Base-by-base conservation (phyloP, 1,140 invertebrate genomes). In the Littorina saxatilis region DNA sequence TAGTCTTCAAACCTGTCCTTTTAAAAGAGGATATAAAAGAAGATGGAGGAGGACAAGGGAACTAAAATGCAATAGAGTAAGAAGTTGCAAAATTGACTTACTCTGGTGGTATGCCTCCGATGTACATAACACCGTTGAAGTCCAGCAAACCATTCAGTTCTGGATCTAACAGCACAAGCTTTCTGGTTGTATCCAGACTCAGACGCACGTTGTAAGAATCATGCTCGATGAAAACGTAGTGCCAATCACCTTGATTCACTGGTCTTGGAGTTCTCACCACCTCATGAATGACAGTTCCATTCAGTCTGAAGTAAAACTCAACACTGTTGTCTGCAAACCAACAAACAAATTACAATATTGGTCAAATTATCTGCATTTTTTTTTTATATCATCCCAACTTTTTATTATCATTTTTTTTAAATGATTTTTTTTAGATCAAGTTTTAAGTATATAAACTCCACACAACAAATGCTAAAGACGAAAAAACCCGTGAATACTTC, bases 131-230 rank as follows among this genome's bases (percentile, higher is more conserved):
- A 5, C 88, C 87, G 47, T 73, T 55, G 70, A 87, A 88, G n/a
- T 81, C 66, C 13, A 85, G 74, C 15, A 85, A 76, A 17, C 80
- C 76, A 20, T 76, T 68, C 2, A 66, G 23, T 0, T 23, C 4
- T 47, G 50, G 9, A 9, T 80, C 73, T n/a, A 79, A 52, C 17
- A 35, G 23, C 32, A 81, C 58, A 77, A 80, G 73, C 17, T 79
- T 74, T 29, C 78, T n/a, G 84, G 81, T 70, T 74, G 68, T 68
- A 80, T 81, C 43, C 95, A 96, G 89, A 98, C 98, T 77, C 98
- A 95, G 95, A 97, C 97, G 90, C 98, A 98, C 96, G 91, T 99
- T 97, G 91, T 98, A 96, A 88, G 96, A 95, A 91, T 98, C 98
- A 88, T 91, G 88, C 74, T 93, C 92, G 13, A 93, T 85, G 75